A percentile compares a stretch with the other conserved stretches of the same genome.
phyloP scores from a whole-genome alignment of 2,888 invertebrate species.

The Drosophila macrospina region DNA sequence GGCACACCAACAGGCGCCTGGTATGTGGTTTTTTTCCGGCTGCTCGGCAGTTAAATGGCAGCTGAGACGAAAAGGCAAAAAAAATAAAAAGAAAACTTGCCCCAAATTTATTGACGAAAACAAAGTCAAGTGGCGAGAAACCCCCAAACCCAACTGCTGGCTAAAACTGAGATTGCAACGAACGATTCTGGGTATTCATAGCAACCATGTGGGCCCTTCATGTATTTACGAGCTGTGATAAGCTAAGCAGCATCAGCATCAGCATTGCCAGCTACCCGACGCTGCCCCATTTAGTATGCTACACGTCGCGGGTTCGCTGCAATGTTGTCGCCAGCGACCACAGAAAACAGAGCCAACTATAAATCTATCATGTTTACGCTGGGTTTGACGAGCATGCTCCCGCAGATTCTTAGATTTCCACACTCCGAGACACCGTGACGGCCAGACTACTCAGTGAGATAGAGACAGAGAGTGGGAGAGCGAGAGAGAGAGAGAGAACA shows the following conservation, averaged over 20 bases:
- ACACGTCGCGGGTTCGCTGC: constrained; percentile 62
- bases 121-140: constrained; percentile 70
- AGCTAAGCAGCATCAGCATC: constrained; percentile 51
- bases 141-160: constrained; percentile 16
- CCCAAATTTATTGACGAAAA: constrained; percentile 75
- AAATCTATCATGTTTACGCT: constrained; percentile 77
- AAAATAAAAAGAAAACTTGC: constrained; percentile 49
- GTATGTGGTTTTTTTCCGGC: constrained; percentile 60
- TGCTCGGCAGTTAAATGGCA: constrained; percentile 42
- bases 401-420: constrained; percentile 40
- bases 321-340: constrained; percentile 64
- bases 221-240: constrained; percentile 74
- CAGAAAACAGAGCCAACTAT: constrained; percentile 68
- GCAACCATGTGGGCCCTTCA: constrained; percentile 52
- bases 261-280: constrained; percentile 7
- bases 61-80: constrained; percentile 31
- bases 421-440: constrained; percentile 20
- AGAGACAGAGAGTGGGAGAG: neutral
- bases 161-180: constrained; percentile 56
- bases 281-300: constrained; percentile 66
- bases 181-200: constrained; percentile 34
- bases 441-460: constrained; percentile 1
- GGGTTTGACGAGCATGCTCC: constrained; percentile 66
- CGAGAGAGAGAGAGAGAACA: neutral
- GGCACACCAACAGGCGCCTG: constrained; percentile 69